A percentile compares a stretch with the other conserved stretches of the same genome.
These are phyloP conservation scores for Pristionchus pacificus DNA, from an alignment of 1,140 invertebrate genomes.

Conservation along the genomic window DNA sequence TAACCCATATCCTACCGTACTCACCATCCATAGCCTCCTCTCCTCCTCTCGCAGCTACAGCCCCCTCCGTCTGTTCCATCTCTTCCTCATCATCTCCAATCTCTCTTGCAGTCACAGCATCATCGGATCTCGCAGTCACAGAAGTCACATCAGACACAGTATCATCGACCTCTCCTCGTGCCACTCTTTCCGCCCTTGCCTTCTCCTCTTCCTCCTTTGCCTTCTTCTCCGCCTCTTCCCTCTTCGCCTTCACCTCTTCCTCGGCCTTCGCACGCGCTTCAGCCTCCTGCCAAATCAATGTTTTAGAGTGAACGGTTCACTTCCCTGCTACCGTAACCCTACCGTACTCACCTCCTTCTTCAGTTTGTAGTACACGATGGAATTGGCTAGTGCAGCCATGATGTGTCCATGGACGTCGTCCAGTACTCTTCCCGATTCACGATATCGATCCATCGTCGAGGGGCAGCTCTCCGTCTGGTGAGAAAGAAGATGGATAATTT, in stretches of 20 bases:
- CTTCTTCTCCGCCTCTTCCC: constrained; percentile 19
- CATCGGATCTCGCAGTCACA: not conserved
- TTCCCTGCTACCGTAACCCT: no score
- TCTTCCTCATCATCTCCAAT: not conserved
- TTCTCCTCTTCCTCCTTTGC: constrained; percentile 21
- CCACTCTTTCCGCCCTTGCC: constrained; percentile 1
- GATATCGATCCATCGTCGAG: not conserved
- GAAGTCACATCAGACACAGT: constrained; percentile 1
- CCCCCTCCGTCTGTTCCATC: not conserved
- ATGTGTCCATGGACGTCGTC: not conserved
- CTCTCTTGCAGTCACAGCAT: not conserved
- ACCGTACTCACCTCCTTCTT: no score
- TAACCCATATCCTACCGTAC: no score
- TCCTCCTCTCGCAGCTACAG: not conserved
- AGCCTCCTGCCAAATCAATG: constrained; percentile 9
- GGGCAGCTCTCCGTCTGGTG: not conserved
- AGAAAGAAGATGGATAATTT: constrained; percentile 2
- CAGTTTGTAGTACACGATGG: not conserved
- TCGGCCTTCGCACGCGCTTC: constrained; percentile 25
- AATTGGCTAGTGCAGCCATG: not conserved
- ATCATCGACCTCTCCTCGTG: no score
- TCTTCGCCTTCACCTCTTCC: constrained; percentile 16
- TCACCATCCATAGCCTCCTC: not conserved
- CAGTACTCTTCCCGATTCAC: not conserved
- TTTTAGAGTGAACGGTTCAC: no score